Conservation (phyloP, 2,113 vertebrate species). For the Hemichromis elongatus region DNA sequence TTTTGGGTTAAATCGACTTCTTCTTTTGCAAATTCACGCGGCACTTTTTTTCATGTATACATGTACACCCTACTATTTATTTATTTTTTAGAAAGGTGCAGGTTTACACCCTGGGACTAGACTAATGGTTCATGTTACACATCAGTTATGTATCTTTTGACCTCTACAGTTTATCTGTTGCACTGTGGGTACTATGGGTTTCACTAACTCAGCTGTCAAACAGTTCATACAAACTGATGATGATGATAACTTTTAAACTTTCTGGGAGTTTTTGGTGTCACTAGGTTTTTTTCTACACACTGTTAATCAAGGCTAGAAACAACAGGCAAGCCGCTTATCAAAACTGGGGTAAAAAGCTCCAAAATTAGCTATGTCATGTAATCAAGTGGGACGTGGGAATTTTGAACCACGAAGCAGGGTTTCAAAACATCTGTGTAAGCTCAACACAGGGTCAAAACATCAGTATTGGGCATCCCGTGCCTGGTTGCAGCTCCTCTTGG, state of each 20-base stretch:
- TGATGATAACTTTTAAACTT: accelerated
- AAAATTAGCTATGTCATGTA: background rate
- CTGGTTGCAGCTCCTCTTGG: background rate
- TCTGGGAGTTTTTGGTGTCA: background rate
- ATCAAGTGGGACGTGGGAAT: background rate
- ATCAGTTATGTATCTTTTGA: accelerated
- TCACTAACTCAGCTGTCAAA: background rate
- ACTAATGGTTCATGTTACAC: background rate
- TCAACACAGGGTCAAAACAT: background rate
- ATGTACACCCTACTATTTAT: background rate
- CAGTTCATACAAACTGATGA: accelerated
- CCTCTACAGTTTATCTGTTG: background rate
- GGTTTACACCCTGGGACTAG: background rate
- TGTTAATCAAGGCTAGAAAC: background rate
- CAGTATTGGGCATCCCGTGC: background rate
- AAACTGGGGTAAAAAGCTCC: accelerated
- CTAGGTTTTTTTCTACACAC: accelerated
- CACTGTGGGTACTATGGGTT: accelerated
- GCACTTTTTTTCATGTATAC: background rate
- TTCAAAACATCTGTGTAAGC: background rate
- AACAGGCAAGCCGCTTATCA: accelerated
- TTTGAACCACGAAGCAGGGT: background rate
- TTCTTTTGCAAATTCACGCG: background rate
- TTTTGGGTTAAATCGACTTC: background rate
- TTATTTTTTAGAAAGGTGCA: background rate